Evolutionary conservation across 1,140 invertebrate species (phyloP), one percentile per base, ranked within the genome.

Genomic region (Nasonia vitripennis): DNA sequence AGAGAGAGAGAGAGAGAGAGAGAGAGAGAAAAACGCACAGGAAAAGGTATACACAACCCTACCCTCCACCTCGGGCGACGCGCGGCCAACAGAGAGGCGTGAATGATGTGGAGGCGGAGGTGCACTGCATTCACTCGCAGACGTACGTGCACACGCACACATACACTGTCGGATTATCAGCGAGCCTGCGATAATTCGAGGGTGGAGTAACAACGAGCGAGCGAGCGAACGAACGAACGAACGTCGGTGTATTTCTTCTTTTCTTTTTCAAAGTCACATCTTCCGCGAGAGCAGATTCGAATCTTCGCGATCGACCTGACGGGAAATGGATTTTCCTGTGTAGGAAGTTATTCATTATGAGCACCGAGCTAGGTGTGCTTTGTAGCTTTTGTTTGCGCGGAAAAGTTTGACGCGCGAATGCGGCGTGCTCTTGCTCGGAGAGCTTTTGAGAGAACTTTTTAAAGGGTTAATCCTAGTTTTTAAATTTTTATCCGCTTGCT

Each of bases 21-120:
- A 51, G 31, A 79, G 23, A 71, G 31, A 79, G 51, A 55, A 5
- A 17, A n/a, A 62, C 55, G 20, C 55, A n/a, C 6, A n/a, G 34
- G 62, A 79, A 31, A 23, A 79, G 48, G 62, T 45, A 77, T 77
- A 34, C 31, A 34, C 34, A 7, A 67, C 10, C 27, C 27, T n/a
- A 17, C 17, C 48, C 51, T 34, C 5, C 48, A 79, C 78, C 78
- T 62, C 51, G 23, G 62, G 48, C 62, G 14, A 77, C 41, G n/a
- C 73, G 70, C 17, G 37, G 11, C n/a, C 51, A 78, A 55, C 11
- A 55, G 75, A 78, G 45, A 27, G 45, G 48, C 45, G 51, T 79
- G 78, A 79, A 68, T 79, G 78, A 79, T 79, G 78, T 20, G 51
- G 51, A 67, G 78, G 78, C 78, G 78, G 48, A 67, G 23, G 78